Evolutionary conservation across 2,113 vertebrate species (phyloP), one percentile per base, ranked within the genome.

Genomic region (Papio anubis): DNA sequence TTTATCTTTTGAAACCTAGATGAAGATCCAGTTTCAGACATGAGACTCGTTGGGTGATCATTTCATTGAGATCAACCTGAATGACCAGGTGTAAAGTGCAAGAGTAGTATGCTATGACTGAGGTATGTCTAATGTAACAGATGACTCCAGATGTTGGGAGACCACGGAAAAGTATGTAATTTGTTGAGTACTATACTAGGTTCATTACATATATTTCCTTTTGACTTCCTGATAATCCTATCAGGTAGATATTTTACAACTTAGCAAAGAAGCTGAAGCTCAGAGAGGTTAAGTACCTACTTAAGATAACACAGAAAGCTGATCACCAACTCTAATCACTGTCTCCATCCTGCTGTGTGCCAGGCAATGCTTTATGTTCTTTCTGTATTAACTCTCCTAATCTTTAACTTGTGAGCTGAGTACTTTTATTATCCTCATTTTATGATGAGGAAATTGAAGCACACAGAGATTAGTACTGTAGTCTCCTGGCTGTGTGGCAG

Each of bases 1-100:
- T 95, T 82, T 93, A 43, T 97, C 64, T 97, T 95, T 97, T 98
- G 83, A 91, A 98, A 97, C 80, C 70, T 96, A 98, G 97, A 96
- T 98, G 97, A 98, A 98, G 96, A 96, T 97, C 86, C 92, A 94
- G 68, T 93, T 87, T 95, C 40, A 3, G 79, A 96, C 38, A 32
- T 95, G 87, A 96, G 92, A 87, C 43, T 97, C 52, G 83, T 10
- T 90, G 82, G 83, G 55, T 64, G 93, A 97, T 94, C 78, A 61
- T 90, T 93, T 96, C 90, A 85, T 85, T 93, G 88, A 90, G 61
- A 97, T 96, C 94, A 93, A 80, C 89, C 75, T 94, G 81, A 93
- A 93, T 82, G 59, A 97, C 59, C 61, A 93, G 66, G 59, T 90
- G 79, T 90, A 68, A 95, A 90, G 72, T 94, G 17, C 93, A 94